phyloP scores from a whole-genome alignment of 2,113 vertebrate species.

The Sapajus apella region DNA sequence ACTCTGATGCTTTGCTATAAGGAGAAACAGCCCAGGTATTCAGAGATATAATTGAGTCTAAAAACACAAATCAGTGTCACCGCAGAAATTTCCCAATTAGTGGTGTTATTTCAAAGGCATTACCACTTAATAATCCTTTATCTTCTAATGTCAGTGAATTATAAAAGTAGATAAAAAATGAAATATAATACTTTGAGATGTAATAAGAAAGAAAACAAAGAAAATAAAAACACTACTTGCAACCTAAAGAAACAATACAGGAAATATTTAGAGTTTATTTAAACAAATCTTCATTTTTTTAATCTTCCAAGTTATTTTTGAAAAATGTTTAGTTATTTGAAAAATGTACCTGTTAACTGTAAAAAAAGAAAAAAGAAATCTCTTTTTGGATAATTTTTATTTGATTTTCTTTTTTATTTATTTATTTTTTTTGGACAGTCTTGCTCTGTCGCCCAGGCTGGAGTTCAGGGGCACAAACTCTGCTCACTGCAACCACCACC shows the following conservation, averaged over 20 bases:
- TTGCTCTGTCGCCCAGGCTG: too few species aligned
- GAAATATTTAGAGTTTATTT: background rate
- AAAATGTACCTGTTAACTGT: background rate
- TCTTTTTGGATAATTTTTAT: background rate
- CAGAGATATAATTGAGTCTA: conserved; percentile 7
- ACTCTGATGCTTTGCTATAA: background rate
- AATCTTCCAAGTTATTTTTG: background rate
- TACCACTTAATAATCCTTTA: background rate
- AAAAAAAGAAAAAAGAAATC: background rate
- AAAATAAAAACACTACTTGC: background rate
- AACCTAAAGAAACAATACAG: background rate
- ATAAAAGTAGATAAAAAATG: background rate
- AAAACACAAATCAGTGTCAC: background rate
- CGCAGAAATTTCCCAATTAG: background rate
- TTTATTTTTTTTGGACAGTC: too few species aligned
- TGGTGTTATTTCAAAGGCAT: background rate
- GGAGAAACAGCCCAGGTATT: background rate
- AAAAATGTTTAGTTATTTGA: conserved; percentile 1
- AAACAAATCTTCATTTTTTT: background rate
- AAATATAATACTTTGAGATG: background rate
- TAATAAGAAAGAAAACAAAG: background rate
- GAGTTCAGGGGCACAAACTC: too few species aligned
- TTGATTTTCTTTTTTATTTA: background rate
- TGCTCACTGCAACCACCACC: too few species aligned
- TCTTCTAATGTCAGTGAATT: background rate